Conservation (phyloP, 2,797 vertebrate genomes). For the Remorina albescens region DNA sequence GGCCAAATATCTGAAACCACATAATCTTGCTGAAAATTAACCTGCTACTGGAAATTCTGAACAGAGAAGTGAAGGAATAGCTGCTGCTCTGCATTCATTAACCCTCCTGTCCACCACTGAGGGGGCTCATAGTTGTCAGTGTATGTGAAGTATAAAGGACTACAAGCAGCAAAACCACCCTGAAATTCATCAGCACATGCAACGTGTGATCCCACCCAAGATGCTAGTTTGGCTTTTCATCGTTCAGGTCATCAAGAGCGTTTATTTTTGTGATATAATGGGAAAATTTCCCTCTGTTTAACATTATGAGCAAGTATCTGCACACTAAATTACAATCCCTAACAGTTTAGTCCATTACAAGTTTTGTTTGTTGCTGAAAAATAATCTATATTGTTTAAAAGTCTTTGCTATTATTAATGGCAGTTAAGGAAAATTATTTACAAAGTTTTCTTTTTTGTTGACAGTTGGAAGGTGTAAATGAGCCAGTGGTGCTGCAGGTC, state of each 20-base stretch:
- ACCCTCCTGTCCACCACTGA: slow-evolving; percentile 1
- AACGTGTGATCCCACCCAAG: neutral
- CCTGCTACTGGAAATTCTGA: neutral
- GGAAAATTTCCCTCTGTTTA: neutral
- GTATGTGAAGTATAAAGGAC: neutral
- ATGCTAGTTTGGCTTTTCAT: too few relatives aligned
- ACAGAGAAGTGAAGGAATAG: neutral
- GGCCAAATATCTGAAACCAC: neutral
- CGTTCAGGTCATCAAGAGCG: too few relatives aligned
- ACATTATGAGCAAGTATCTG: too few relatives aligned
- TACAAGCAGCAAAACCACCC: neutral
- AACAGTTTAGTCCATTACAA: neutral
- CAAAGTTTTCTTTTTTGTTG: slow-evolving; percentile 16
- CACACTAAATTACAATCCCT: too few relatives aligned
- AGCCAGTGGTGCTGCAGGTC: slow-evolving; percentile 95
- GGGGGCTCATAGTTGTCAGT: neutral
- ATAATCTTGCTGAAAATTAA: neutral
- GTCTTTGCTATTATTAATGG: neutral
- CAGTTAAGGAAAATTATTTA: neutral
- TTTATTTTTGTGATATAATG: too few relatives aligned
- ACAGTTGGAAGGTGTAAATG: slow-evolving; percentile 95
- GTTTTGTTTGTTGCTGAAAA: neutral
- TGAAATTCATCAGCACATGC: slow-evolving; percentile 5
- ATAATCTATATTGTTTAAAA: neutral
- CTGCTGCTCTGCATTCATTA: neutral